phyloP scores from a whole-genome alignment of 2,888 invertebrate species.

The Tribolium freemani region DNA sequence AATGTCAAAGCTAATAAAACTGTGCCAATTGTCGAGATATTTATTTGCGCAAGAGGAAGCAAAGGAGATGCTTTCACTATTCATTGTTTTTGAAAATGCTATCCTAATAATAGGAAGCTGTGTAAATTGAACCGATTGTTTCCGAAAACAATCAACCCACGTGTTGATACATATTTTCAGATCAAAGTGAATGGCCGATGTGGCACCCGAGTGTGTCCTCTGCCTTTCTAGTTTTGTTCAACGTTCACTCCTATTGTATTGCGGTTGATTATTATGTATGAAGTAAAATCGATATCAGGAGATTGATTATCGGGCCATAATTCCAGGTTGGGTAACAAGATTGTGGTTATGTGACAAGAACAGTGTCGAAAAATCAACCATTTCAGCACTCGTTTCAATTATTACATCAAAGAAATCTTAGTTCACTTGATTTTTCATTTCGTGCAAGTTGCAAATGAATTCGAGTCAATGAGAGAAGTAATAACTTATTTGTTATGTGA shows the following conservation, averaged over 20 bases:
- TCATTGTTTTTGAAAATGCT: background rate
- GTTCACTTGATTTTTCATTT: no score
- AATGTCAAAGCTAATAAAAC: background rate
- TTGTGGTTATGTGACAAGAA: background rate
- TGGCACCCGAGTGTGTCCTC: constrained; percentile 28
- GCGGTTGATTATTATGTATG: background rate
- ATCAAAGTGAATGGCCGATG: constrained; percentile 5
- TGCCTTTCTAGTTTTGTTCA: constrained; percentile 33
- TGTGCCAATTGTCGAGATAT: background rate
- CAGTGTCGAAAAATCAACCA: no score
- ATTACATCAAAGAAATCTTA: no score
- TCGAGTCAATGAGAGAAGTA: no score
- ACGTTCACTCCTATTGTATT: constrained; percentile 2
- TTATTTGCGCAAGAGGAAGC: background rate
- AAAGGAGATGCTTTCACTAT: constrained; percentile 1
- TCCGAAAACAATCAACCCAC: background rate
- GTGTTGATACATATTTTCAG: background rate
- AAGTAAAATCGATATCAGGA: background rate
- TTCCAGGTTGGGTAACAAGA: background rate
- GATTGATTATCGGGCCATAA: background rate
- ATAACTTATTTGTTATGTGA: no score
- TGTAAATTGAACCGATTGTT: background rate
- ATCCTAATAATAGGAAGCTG: constrained; percentile 19
- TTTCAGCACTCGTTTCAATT: no score
- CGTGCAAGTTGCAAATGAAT: no score